Base-by-base conservation (phyloP, 2,113 vertebrate species). In the Pachyramphus minor region DNA sequence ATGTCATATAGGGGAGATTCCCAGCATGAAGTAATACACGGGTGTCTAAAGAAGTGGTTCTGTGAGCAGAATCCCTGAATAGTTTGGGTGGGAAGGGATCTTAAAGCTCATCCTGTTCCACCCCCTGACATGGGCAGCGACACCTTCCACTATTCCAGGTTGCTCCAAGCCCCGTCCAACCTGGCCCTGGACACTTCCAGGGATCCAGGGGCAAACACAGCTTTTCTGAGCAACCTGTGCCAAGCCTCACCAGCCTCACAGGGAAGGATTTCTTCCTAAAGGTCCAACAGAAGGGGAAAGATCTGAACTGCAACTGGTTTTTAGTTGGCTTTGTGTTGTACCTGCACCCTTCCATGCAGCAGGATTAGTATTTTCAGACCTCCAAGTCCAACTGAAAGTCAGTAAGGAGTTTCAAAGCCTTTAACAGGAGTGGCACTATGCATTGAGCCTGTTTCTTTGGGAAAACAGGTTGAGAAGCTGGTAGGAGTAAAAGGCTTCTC, bases 301-400 rank as follows among this genome's bases (percentile, higher is more conserved):
- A 53, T 49, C 62, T 20, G 11, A 76, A 49, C 3, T 22, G 22
- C 3, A 6, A 2, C 68, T 68, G 59, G 18, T 47, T 77, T 84
- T 77, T 25, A 44, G 63, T 49, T 47, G 44, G 49, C 53, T 79
- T 62, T 76, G 63, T 11, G 20, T 60, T 50, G 9, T 30, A 59
- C 6, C 28, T 58, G 39, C 27, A 12, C 0, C 0, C 37, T 89
- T 82, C 56, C 5, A 8, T 35, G 11, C 13, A 55, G 68, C 28
- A 44, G 41, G 47, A 58, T 56, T 60, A 4, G 24, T 30, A 14
- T 16, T 89, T 71, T 71, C 5, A 80, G 47, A 67, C 15, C 6
- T 76, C 53, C 12, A 80, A 19, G 14, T 87, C 63, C 44, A 67
- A 15, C 41, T 35, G n/a, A 60, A 95, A 86, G 79, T 85, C 25